Evolutionary conservation across 2,888 invertebrate species (phyloP).

Genomic region (Plemyria rubiginata): DNA sequence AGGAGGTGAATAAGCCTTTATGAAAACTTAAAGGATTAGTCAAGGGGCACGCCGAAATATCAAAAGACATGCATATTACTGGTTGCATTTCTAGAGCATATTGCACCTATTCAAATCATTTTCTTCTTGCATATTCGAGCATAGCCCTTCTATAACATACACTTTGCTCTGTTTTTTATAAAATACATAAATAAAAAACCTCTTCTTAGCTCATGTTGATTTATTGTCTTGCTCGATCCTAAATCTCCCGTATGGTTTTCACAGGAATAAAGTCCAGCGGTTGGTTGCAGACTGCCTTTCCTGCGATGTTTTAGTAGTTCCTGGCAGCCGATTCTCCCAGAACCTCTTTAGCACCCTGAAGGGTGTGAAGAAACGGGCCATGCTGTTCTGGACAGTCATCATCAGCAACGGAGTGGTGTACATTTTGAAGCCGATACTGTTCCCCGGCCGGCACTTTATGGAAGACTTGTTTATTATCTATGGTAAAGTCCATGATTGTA

Average conservation of each 20-base stretch:
- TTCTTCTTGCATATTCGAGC: no score
- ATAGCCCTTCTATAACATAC: no score
- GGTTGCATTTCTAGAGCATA: no score
- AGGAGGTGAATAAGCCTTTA: no score
- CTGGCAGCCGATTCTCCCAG: conserved; percentile 51
- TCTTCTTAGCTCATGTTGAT: no score
- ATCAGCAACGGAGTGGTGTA: conserved; percentile 56
- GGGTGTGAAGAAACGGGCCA: conserved; percentile 58
- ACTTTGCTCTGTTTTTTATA: no score
- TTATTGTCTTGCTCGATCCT: no score
- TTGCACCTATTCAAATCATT: no score
- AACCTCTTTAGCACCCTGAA: conserved; percentile 52
- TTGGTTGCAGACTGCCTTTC: conserved; percentile 51
- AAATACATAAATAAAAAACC: no score
- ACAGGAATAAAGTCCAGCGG: conserved; percentile 50
- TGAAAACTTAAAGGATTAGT: no score
- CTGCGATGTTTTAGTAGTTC: conserved; percentile 46
- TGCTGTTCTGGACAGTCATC: conserved; percentile 58
- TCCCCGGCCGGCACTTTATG: conserved; percentile 60
- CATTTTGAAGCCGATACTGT: conserved; percentile 48
- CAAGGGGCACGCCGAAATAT: no score
- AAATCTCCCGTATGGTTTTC: neutral
- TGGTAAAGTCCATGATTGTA: conserved; percentile 50
- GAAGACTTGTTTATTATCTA: conserved; percentile 56
- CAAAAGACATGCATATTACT: no score